These are phyloP conservation scores for Protobothrops flavoviridis DNA, from an alignment of 2,113 vertebrate species.

Conservation along the genomic window DNA sequence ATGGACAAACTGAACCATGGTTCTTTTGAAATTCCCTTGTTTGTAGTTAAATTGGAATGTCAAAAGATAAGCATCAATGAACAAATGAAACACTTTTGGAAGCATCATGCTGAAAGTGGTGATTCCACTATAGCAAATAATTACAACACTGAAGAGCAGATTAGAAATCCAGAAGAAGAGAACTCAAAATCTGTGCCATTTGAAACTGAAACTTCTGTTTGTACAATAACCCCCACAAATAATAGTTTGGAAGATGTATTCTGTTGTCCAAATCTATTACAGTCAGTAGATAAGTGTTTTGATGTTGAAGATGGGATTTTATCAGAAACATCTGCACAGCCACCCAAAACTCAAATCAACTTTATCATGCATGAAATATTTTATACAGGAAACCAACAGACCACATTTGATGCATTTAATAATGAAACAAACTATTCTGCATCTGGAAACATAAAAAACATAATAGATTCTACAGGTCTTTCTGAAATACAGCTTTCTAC, in stretches of 20 bases:
- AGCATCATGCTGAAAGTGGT: neutral
- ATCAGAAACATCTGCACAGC: neutral
- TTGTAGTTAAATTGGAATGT: slow-evolving; percentile 73
- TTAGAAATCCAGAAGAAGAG: neutral
- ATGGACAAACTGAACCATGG: slow-evolving; percentile 56
- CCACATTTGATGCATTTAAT: neutral
- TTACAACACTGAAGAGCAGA: slow-evolving; percentile 1
- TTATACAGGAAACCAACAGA: neutral
- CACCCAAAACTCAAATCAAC: neutral
- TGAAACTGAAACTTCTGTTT: neutral
- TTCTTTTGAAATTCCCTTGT: slow-evolving; percentile 55
- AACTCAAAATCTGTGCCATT: neutral
- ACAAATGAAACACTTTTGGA: slow-evolving; percentile 77
- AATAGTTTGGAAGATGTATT: slow-evolving; percentile 22
- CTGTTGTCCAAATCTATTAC: neutral
- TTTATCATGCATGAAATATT: neutral
- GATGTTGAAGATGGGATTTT: slow-evolving; percentile 5
- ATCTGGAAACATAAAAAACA: neutral
- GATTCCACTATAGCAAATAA: neutral
- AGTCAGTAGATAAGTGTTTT: neutral
- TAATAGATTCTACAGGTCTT: neutral
- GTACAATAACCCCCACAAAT: slow-evolving; percentile 10
- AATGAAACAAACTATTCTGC: neutral
- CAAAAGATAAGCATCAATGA: slow-evolving; percentile 76
- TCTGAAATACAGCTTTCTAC: neutral